These are phyloP conservation scores for Thaumatotibia leucotreta DNA, from an alignment of 1,140 invertebrate species.

Conservation along the genomic window DNA sequence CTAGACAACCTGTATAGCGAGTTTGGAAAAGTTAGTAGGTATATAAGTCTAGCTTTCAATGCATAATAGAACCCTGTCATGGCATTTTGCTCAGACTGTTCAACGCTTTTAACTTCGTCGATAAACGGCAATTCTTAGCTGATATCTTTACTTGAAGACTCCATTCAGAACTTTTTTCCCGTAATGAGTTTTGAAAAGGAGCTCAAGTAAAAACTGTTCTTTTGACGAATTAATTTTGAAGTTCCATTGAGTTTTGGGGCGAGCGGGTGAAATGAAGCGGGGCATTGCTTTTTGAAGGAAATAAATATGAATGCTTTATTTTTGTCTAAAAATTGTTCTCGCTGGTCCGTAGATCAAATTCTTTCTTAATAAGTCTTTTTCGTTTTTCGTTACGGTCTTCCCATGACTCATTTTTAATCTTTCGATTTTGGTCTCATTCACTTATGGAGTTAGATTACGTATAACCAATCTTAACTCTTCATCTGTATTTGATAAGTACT, in stretches of 20 bases:
- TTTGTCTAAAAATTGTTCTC: background rate
- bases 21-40: too few species aligned
- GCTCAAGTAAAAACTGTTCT: constrained; percentile 3
- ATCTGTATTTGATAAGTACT: too few species aligned
- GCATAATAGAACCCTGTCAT: too few species aligned
- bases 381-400: background rate
- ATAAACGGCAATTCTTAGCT: background rate
- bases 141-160: constrained; percentile 6
- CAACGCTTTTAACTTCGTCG: background rate
- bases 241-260: background rate
- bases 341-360: background rate
- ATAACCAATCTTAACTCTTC: too few species aligned
- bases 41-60: too few species aligned
- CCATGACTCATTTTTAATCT: too few species aligned
- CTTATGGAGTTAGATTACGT: too few species aligned
- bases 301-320: constrained; percentile 3
- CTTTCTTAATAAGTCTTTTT: background rate
- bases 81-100: background rate
- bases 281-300: constrained; percentile 2
- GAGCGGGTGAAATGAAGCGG: background rate
- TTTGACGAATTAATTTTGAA: constrained; percentile 10
- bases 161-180: background rate
- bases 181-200: constrained; percentile 2
- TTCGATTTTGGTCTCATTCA: too few species aligned
- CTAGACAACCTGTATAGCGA: too few species aligned